Evolutionary conservation across 2,113 vertebrate species (phyloP).

Genomic region (Pollimyrus isidori): DNA sequence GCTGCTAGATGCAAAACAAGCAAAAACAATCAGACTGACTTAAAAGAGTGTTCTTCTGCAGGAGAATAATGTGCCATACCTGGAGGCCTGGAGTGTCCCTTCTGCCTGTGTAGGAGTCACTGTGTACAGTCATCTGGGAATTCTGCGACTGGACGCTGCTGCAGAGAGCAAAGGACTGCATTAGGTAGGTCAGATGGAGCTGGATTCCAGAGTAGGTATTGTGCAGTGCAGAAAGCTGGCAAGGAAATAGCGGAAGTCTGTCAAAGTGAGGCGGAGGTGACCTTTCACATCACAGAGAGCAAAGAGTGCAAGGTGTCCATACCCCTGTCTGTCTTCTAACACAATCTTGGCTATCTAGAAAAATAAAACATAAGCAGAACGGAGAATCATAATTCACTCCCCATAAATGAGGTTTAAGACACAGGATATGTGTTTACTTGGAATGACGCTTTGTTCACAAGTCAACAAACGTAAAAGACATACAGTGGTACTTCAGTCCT

Average conservation of each 20-base stretch:
- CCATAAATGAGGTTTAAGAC: neutral
- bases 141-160: neutral
- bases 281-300: neutral
- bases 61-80: constrained; percentile 21
- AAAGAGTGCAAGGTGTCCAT: neutral
- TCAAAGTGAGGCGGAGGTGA: neutral
- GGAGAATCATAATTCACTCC: neutral
- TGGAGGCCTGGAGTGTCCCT: neutral
- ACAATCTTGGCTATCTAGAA: neutral
- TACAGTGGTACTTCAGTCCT: too few species aligned
- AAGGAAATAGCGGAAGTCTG: neutral
- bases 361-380: neutral
- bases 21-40: neutral
- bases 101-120: neutral
- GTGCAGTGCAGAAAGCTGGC: neutral
- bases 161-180: neutral
- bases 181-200: neutral
- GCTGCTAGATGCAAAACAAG: neutral
- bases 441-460: neutral
- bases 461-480: neutral
- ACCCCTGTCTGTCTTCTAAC: neutral
- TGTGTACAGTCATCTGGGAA: constrained; percentile 12
- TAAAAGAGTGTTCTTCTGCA: neutral
- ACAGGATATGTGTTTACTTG: neutral
- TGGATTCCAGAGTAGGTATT: neutral